These are phyloP conservation scores for Sitophilus oryzae DNA, from an alignment of 1,140 invertebrate genomes.

Conservation along the genomic window DNA sequence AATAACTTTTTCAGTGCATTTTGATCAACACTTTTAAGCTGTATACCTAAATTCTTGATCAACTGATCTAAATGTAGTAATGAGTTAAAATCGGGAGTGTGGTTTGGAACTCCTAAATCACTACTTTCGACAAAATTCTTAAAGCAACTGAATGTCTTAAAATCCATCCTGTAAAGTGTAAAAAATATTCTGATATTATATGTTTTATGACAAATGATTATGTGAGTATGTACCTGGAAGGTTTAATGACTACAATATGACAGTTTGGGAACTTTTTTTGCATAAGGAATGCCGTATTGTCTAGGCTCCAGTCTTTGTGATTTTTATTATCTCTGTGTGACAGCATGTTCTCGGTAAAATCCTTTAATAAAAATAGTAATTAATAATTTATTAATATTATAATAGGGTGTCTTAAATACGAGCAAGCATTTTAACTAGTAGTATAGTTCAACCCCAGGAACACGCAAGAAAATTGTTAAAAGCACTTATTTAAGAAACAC, in stretches of 20 bases:
- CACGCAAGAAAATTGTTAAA: too few relatives aligned
- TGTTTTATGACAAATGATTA: conserved; percentile 2
- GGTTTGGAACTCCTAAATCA: conserved; percentile 66
- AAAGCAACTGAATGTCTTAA: conserved; percentile 78
- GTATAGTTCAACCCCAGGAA: too few relatives aligned
- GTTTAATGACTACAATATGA: conserved; percentile 69
- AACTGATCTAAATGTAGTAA: conserved; percentile 63
- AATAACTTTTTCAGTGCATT: background rate
- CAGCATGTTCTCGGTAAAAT: conserved; percentile 76
- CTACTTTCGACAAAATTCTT: conserved; percentile 76
- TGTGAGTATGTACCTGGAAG: conserved; percentile 50
- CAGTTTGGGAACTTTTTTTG: conserved; percentile 60
- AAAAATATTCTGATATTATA: conserved; percentile 9
- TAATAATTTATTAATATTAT: conserved; percentile 9
- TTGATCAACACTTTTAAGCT: conserved; percentile 39
- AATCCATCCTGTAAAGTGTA: conserved; percentile 60
- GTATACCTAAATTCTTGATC: conserved; percentile 50
- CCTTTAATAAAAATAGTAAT: conserved; percentile 53
- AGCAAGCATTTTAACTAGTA: background rate
- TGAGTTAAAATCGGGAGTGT: conserved; percentile 60
- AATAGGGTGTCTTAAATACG: background rate
- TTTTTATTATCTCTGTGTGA: conserved; percentile 63
- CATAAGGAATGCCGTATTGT: conserved; percentile 63
- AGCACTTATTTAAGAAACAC: too few relatives aligned
- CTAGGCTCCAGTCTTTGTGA: conserved; percentile 72